Evolutionary conservation across 2,888 invertebrate species (phyloP).

Genomic region (Andrena marginata): DNA sequence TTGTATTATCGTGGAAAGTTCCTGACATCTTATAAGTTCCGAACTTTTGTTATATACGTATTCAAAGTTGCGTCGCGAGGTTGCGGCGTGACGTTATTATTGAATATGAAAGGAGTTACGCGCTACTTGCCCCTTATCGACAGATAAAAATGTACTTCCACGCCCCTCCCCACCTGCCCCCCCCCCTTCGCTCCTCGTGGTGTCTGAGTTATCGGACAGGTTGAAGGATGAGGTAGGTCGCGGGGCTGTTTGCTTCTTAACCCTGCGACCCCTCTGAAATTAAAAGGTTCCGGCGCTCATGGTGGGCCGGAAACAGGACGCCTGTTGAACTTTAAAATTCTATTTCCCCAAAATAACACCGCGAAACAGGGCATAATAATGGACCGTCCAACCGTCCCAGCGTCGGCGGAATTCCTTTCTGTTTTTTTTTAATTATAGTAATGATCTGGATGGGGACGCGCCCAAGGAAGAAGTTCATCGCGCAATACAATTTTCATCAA

Average conservation of each 20-base stretch:
- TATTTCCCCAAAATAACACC: background rate
- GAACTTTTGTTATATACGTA: constrained; percentile 77
- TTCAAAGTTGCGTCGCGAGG: constrained; percentile 64
- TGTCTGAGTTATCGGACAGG: constrained; percentile 11
- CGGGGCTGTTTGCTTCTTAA: background rate
- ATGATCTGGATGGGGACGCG: constrained; percentile 10
- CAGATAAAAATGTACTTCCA: constrained; percentile 20
- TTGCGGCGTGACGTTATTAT: constrained; percentile 65
- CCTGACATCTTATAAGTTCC: constrained; percentile 79
- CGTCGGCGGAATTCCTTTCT: background rate
- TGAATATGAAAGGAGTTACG: constrained; percentile 65
- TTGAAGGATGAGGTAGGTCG: background rate
- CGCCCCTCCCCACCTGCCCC: too few species aligned
- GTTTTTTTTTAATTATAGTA: constrained; percentile 33
- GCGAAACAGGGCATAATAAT: background rate
- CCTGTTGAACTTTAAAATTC: background rate
- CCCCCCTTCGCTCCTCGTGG: background rate
- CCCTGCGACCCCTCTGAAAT: background rate
- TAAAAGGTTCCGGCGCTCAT: background rate
- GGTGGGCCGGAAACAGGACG: background rate
- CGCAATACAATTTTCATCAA: constrained; percentile 68
- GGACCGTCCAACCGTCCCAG: background rate
- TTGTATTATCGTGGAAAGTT: constrained; percentile 80
- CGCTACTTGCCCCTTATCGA: constrained; percentile 54
- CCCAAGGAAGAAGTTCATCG: constrained; percentile 40